Evolutionary conservation across 2,113 vertebrate genomes (phyloP).

Genomic region (Lamprotornis superbus): DNA sequence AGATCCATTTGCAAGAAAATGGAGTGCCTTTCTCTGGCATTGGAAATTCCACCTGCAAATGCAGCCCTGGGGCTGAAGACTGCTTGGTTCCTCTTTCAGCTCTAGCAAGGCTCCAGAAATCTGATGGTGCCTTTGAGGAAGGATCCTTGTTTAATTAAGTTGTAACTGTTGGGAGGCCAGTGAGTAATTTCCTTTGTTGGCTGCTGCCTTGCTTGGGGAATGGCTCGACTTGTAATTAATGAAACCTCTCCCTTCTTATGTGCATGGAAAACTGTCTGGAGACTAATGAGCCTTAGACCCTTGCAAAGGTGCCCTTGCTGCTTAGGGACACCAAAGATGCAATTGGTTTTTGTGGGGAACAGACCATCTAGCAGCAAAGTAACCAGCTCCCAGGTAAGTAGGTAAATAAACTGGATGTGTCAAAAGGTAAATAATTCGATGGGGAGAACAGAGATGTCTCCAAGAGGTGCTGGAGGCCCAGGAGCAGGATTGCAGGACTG

Average conservation of each 20-base stretch:
- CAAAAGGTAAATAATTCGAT: not conserved
- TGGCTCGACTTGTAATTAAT: not conserved
- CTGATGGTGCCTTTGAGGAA: conserved; percentile 7
- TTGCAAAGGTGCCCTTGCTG: not conserved
- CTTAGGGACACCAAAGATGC: not conserved
- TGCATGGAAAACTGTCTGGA: not conserved
- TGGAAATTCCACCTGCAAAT: not conserved
- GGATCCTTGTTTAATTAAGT: not conserved
- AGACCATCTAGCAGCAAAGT: not conserved
- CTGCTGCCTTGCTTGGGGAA: not conserved
- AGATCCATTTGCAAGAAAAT: not conserved
- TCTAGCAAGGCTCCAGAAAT: not conserved
- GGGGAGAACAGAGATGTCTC: not conserved
- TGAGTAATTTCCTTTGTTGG: conserved; percentile 24
- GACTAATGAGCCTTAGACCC: not conserved
- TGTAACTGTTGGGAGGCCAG: not conserved
- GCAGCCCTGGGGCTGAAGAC: not conserved
- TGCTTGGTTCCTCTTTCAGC: not conserved
- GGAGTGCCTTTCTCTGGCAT: not conserved
- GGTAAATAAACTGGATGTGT: not conserved
- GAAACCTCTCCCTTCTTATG: not conserved
- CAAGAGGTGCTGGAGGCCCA: not conserved
- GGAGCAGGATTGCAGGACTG: not conserved
- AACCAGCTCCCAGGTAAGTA: not conserved
- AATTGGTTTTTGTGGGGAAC: not conserved